Evolutionary conservation across 2,113 vertebrate genomes (phyloP).

Genomic region (Lipophrys pholis): DNA sequence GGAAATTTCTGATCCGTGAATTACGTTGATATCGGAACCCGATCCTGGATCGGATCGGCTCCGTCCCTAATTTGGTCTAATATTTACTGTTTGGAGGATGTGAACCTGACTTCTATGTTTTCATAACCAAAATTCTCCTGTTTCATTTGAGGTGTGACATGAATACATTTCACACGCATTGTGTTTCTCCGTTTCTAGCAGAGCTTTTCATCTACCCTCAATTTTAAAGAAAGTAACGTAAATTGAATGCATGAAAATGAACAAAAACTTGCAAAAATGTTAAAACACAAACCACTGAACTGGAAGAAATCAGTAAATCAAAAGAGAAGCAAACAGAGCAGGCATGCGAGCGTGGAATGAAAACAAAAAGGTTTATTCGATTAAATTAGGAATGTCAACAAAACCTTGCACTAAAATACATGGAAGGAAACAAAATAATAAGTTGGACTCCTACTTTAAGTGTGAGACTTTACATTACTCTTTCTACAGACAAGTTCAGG

Average conservation of each 20-base stretch:
- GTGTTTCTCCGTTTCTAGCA: too few relatives aligned
- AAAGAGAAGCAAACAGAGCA: slow-evolving; percentile 43
- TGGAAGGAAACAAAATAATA: not conserved
- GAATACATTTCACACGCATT: too few relatives aligned
- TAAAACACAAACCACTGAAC: too few relatives aligned
- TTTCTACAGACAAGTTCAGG: slow-evolving; percentile 2
- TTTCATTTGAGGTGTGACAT: too few relatives aligned
- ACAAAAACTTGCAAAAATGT: not conserved
- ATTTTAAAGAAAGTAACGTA: not conserved
- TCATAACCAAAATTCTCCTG: too few relatives aligned
- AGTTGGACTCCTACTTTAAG: slow-evolving; percentile 10
- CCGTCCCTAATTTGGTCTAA: too few relatives aligned
- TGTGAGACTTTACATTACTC: slow-evolving; percentile 21
- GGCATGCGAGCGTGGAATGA: slow-evolving; percentile 60
- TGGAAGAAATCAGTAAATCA: not conserved
- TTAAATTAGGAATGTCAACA: slow-evolving; percentile 68
- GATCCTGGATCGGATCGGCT: too few relatives aligned
- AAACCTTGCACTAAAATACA: slow-evolving; percentile 35
- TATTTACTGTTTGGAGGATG: too few relatives aligned
- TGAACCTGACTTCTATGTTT: too few relatives aligned
- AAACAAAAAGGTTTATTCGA: slow-evolving; percentile 65
- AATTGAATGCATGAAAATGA: not conserved
- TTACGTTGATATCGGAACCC: too few relatives aligned
- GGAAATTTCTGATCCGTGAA: too few relatives aligned
- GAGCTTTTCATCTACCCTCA: not conserved